Percentiles rank a stretch among this genome's conserved stretches.
Evolutionary conservation across 2,888 invertebrate genomes (phyloP).

Genomic region (Troides oblongomaculatus): DNA sequence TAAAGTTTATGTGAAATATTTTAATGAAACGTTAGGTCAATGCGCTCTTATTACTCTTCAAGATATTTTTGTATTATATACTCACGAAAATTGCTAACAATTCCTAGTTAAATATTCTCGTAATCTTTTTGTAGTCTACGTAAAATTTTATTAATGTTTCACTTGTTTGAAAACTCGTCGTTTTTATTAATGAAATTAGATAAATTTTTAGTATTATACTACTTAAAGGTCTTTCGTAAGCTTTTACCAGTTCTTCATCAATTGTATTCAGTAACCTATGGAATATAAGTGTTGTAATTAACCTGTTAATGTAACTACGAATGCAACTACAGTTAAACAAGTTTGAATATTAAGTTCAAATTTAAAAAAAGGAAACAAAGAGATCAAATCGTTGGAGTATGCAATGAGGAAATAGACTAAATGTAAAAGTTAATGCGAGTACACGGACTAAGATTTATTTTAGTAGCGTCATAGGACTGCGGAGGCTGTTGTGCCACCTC

Average conservation of each 20-base stretch:
- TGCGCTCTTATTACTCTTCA: constrained; percentile 25
- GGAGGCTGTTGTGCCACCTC: constrained; percentile 34
- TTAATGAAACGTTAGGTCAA: constrained; percentile 28
- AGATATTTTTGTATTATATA: constrained; percentile 11
- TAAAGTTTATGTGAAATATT: constrained; percentile 23
- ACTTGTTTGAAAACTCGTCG: background rate
- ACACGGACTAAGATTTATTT: constrained; percentile 29
- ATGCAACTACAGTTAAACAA: background rate
- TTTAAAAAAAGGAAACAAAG: constrained; percentile 10
- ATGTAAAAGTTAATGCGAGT: constrained; percentile 27
- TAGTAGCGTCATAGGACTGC: constrained; percentile 26
- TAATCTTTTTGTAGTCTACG: background rate
- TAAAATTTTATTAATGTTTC: background rate
- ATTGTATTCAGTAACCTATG: no score
- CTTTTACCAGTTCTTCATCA: no score
- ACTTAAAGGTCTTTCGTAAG: no score
- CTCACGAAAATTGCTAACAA: background rate
- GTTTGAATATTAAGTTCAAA: background rate
- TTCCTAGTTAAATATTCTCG: constrained; percentile 1
- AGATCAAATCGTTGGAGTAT: constrained; percentile 15
- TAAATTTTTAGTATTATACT: background rate
- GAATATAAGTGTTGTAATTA: no score
- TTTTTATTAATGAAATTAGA: background rate
- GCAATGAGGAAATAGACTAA: constrained; percentile 26
- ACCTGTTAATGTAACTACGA: no score